Conservation (phyloP, 2,797 vertebrate species). For the Jordanella pulchra region DNA sequence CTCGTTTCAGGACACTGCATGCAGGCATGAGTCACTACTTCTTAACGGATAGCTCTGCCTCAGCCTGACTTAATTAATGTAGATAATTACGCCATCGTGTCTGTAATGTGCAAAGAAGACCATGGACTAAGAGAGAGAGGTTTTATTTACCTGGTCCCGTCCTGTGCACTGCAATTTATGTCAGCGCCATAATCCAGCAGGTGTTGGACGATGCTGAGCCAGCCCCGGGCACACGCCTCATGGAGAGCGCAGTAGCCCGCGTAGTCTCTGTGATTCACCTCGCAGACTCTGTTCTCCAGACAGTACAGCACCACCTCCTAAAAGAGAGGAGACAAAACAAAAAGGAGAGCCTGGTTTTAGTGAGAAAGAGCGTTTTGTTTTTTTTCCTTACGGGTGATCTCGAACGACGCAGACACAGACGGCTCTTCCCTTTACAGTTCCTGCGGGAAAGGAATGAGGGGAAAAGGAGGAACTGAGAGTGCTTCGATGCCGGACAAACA, state of each 20-base stretch:
- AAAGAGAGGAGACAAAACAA: slow-evolving; percentile 17
- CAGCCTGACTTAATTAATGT: neutral
- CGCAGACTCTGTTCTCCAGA: slow-evolving; percentile 95
- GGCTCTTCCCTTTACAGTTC: slow-evolving; percentile 51
- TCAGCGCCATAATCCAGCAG: slow-evolving; percentile 96
- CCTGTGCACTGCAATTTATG: slow-evolving; percentile 97
- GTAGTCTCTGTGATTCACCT: slow-evolving; percentile 98
- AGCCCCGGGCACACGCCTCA: slow-evolving; percentile 95
- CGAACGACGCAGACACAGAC: slow-evolving; percentile 38
- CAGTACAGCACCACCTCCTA: slow-evolving; percentile 93
- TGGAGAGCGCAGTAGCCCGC: slow-evolving; percentile 97
- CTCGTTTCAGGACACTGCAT: neutral
- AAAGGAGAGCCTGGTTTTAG: slow-evolving; percentile 35
- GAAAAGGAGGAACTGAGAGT: slow-evolving; percentile 59
- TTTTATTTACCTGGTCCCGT: slow-evolving; percentile 87
- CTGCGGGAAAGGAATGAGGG: slow-evolving; percentile 55
- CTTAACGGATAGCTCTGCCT: slow-evolving; percentile 23
- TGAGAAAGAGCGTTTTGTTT: neutral
- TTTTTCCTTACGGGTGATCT: slow-evolving; percentile 11
- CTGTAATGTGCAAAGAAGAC: neutral
- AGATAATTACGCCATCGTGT: neutral
- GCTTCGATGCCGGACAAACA: slow-evolving; percentile 48
- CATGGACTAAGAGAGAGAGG: neutral
- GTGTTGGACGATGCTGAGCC: slow-evolving; percentile 95
- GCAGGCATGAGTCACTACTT: slow-evolving; percentile 13